Evolutionary conservation across 2,888 invertebrate genomes (phyloP), one percentile per base, ranked within the genome.

Genomic region (Seira musarum): DNA sequence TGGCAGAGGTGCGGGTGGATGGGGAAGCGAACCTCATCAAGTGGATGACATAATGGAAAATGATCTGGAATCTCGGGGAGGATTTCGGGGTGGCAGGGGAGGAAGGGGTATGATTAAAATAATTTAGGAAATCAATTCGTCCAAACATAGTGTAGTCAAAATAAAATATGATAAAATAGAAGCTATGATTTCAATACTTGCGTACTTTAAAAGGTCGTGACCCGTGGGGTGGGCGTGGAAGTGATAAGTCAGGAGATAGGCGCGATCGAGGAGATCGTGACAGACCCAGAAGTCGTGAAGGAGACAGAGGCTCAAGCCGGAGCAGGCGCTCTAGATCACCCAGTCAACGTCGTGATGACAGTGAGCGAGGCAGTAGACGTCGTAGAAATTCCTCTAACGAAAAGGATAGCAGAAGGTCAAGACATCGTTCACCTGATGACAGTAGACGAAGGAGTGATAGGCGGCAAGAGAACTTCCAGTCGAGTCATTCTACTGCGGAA

Each of bases 211-310:
- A 24, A 22, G 46, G 46, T n/a, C 49, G 68, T 21, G 71, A 72
- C 19, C 17, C 40, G 2, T 79, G 78, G 78, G 63, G 68, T 15
- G 53, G 78, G 6, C 22, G 64, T 19, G 46, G 78, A 66, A 40
- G 40, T 40, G 40, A 40, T 40, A 40, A 40, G 40, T 13, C 6
- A 8, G 40, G 74, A 61, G 82, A 81, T 5, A 70, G 80, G 53
- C 60, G 66, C 22, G 68, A 74, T 1, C 74, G 82, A 17, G 66
- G 72, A 3, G 82, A 73, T 13, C 30, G 82, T 17, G 74, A 80
- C 3, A 80, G 79, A n/a, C 72, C 65, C 25, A 61, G 82, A 80
- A 78, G 79, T 53, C 46, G 82, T 17, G 83, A 83, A 21, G 78
- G 78, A 6, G 78, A 82, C 57, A 66, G 81, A 63, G 40, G 83